Base-by-base conservation (phyloP, 1,140 invertebrate species). In the Campodea augens region DNA sequence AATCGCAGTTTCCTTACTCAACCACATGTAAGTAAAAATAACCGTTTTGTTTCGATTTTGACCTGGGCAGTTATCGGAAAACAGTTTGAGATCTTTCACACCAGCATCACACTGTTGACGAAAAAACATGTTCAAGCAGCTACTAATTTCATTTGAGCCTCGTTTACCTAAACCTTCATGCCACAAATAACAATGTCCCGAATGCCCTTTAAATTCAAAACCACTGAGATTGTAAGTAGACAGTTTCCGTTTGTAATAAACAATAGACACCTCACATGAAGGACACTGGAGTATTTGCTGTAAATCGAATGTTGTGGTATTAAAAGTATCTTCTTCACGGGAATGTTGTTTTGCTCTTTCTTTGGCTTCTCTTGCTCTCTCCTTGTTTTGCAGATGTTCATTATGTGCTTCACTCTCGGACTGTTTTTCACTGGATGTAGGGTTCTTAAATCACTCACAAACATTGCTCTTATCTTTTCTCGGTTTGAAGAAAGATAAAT, bases 171-270 rank as follows among this genome's bases (percentile, higher is more conserved):
- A 46, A 23, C 47, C 49, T 48, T 57, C 46, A 38, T 49, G 52
- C 55, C 55, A 58, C 3, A 53, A 27, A 43, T 48, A 55, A 41
- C 54, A 56, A 44, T 38, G 43, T 23, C 53, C 53, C 42, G 50
- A 25, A 10, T 46, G 15, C n/a, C 25, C 45, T 13, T 18, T 39
- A 25, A 49, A 47, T 48, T 56, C 47, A 48, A 52, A 57, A 15
- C 55, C 48, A 36, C 54, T 57, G 47, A 55, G 59, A 50, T 60
- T 60, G 43, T 54, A 57, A 19, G 57, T 42, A 46, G 56, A 55
- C 25, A 61, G 41, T 48, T 56, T 57, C 40, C 51, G 54, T 49
- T 57, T 57, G 50, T 61, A 61, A 49, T 57, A 63, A 47, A 62
- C 61, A 23, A 48, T 49, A 42, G 53, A 57, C 38, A 55, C 51